Evolutionary conservation across 2,797 vertebrate genomes (phyloP), one percentile per base, ranked within the genome.

Genomic region (Sorex maritimensis): DNA sequence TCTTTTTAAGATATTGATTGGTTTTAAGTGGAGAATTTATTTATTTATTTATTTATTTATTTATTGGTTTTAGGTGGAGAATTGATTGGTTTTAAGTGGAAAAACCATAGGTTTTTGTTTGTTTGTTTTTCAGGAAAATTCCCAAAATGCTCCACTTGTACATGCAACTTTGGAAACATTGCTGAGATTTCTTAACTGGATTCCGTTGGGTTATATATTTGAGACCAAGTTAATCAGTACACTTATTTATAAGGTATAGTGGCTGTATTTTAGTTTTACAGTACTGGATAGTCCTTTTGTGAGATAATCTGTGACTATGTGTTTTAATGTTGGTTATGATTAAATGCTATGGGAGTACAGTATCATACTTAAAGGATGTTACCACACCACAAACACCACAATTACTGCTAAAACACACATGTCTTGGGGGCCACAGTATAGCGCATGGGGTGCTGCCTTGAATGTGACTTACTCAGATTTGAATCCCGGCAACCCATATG

Each of bases 221-320:
- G 99, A 99, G 98, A 99, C 99, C 55, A 99, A 99, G 97, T 98
- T 99, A 97, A 99, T 99, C 98, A 99, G 99, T 98, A 99, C 99
- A 46, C 98, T 99, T 97, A 99, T 99, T 97, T 99, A 99, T 96
- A 99, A 99, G 99, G 99, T 99, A 98, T 6, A 44, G 41, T 55
- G 23, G 83, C 72, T 90, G 81, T 0, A 26, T 79, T 89, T 84
- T 2, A 85, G 0, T 86, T 67, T 0, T n/a, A 19, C 88, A 11
- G 67, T 3, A 84, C 17, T 85, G 19, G 0, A 12, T 65, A 69
- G 14, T 71, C 52, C 4, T 55, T 14, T 55, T 55, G 13, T 55
- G 52, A 55, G 52, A 55, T 55, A 15, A 55, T 14, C 52, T 55
- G 52, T 55, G 52, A 17, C 52, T 55, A 14, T 55, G 17, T 17